Percentiles rank a stretch among this genome's conserved stretches.
Conservation (phyloP, 1,140 invertebrate genomes). For the Meloidogyne hapla region DNA sequence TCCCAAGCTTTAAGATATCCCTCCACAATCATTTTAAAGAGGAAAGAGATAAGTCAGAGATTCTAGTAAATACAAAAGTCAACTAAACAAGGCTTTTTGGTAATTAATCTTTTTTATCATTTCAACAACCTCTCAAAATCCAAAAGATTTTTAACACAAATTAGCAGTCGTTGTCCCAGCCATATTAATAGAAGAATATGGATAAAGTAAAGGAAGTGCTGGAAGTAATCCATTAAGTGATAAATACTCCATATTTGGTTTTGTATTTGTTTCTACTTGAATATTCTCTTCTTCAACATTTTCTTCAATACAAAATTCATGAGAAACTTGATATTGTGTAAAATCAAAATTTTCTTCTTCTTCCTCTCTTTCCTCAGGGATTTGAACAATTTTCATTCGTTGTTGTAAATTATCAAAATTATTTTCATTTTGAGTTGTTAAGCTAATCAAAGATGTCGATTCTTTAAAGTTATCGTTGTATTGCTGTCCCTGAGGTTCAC, state of each 20-base stretch:
- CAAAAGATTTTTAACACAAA: too few species aligned
- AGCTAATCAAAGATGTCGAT: too few species aligned
- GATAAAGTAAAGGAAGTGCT: background rate
- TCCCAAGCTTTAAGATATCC: too few species aligned
- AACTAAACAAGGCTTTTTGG: too few species aligned
- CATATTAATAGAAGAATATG: background rate
- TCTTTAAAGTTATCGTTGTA: background rate
- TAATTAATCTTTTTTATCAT: too few species aligned
- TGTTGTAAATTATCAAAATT: background rate
- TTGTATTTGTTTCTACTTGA: background rate
- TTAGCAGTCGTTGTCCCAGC: too few species aligned
- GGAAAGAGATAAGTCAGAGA: too few species aligned
- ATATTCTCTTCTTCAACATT: background rate
- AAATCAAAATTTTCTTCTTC: background rate
- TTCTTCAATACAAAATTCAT: background rate
- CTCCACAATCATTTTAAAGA: too few species aligned
- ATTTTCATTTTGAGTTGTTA: too few species aligned
- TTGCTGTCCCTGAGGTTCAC: background rate
- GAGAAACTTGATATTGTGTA: background rate
- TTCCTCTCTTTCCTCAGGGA: background rate
- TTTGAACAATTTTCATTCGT: background rate
- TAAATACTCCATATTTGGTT: background rate
- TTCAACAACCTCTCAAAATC: too few species aligned
- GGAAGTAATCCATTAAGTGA: background rate
- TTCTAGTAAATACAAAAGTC: too few species aligned